These are phyloP conservation scores for Hypomecis atomaria DNA, from an alignment of 2,888 invertebrate species.

Conservation along the genomic window DNA sequence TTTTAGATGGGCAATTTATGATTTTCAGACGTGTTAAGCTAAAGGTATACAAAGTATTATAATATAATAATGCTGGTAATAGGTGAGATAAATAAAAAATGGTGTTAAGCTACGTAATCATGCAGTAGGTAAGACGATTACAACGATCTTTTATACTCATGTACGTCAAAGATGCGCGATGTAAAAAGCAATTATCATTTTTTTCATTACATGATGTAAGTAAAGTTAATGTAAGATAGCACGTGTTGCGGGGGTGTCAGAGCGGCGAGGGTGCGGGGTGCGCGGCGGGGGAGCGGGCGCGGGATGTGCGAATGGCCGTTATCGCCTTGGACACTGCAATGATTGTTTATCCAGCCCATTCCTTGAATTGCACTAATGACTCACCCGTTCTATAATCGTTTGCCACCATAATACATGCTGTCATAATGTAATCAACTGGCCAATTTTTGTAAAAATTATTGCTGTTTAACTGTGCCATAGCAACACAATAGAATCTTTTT, in stretches of 20 bases:
- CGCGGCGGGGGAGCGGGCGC: constrained; percentile 47
- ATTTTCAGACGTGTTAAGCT: no score
- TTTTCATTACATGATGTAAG: not conserved
- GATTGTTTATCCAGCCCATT: constrained; percentile 83
- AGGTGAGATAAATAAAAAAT: no score
- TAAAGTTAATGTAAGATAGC: constrained; percentile 38
- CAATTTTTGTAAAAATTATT: constrained; percentile 5
- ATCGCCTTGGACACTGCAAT: constrained; percentile 81
- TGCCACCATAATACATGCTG: constrained; percentile 51
- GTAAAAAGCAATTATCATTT: no score
- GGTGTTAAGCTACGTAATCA: no score
- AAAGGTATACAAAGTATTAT: no score
- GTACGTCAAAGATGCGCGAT: no score
- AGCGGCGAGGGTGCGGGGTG: constrained; percentile 39
- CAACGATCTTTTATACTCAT: no score
- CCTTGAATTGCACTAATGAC: constrained; percentile 83
- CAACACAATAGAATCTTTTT: not conserved
- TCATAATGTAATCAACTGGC: constrained; percentile 28
- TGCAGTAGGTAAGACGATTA: no score
- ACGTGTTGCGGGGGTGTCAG: constrained; percentile 52
- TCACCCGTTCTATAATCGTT: constrained; percentile 73
- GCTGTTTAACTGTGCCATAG: not conserved
- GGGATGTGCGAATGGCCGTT: constrained; percentile 83
- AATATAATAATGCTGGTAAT: no score
- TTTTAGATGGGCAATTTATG: no score